These are phyloP conservation scores for Nesoenas mayeri DNA, from an alignment of 2,113 vertebrate species.

Conservation along the genomic window DNA sequence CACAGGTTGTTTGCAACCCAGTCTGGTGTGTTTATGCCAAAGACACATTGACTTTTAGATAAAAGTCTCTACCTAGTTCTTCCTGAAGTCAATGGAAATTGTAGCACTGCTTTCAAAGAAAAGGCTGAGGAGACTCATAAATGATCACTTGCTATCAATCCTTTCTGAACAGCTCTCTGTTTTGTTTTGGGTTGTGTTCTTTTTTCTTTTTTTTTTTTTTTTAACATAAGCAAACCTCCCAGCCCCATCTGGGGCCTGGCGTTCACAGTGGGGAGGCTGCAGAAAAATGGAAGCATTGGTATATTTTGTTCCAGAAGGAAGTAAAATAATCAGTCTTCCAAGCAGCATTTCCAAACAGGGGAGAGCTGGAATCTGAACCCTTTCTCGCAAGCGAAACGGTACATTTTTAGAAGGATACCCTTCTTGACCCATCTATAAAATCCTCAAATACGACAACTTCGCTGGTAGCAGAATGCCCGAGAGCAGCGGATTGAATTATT, in stretches of 20 bases:
- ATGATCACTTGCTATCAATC: neutral
- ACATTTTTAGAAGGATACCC: neutral
- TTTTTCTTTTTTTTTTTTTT: neutral
- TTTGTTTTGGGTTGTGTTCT: neutral
- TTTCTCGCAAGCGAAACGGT: neutral
- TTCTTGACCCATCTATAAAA: neutral
- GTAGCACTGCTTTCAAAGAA: neutral
- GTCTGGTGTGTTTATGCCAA: neutral
- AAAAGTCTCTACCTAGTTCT: neutral
- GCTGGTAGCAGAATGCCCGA: neutral
- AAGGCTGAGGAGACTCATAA: neutral
- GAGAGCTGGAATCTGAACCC: neutral
- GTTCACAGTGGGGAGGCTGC: neutral
- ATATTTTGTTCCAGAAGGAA: constrained; percentile 7
- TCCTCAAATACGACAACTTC: neutral
- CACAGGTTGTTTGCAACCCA: neutral
- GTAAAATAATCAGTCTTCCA: neutral
- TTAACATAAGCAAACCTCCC: neutral
- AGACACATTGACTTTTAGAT: neutral
- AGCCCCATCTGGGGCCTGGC: neutral
- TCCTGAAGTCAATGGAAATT: neutral
- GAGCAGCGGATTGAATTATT: neutral
- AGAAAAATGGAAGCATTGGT: neutral
- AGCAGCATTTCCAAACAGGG: neutral
- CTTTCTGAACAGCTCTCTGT: neutral